Conservation (phyloP, 2,113 vertebrate species). For the Enhydra lutris region DNA sequence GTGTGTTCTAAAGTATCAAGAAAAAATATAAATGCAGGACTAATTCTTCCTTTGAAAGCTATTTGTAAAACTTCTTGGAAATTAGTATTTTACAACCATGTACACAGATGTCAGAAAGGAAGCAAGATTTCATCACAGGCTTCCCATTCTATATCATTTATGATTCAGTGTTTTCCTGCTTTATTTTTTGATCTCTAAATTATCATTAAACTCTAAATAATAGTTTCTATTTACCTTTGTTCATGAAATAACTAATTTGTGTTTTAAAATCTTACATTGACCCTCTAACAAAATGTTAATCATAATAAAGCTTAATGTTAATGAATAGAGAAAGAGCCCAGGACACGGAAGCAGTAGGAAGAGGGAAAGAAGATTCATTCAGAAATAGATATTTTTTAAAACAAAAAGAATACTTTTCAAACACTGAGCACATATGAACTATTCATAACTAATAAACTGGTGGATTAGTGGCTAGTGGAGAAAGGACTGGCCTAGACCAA, state of each 20-base stretch:
- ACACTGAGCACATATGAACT: neutral
- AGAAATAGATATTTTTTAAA: neutral
- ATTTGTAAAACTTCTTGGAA: neutral
- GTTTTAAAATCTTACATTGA: neutral
- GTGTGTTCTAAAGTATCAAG: neutral
- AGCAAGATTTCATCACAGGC: neutral
- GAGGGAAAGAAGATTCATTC: neutral
- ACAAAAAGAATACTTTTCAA: neutral
- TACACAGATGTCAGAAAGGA: neutral
- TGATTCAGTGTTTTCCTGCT: neutral
- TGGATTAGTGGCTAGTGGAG: neutral
- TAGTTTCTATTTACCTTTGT: neutral
- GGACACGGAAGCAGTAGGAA: neutral
- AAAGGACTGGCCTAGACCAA: neutral
- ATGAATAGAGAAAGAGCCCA: neutral
- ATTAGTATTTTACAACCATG: neutral
- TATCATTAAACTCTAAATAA: neutral
- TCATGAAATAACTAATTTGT: neutral
- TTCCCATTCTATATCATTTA: neutral
- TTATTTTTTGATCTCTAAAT: neutral
- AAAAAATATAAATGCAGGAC: neutral
- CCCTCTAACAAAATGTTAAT: neutral
- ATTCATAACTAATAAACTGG: neutral
- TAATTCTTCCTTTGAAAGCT: neutral
- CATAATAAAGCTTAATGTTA: neutral